Evolutionary conservation across 2,797 vertebrate species (phyloP).

Genomic region (Chrysocyon brachyurus): DNA sequence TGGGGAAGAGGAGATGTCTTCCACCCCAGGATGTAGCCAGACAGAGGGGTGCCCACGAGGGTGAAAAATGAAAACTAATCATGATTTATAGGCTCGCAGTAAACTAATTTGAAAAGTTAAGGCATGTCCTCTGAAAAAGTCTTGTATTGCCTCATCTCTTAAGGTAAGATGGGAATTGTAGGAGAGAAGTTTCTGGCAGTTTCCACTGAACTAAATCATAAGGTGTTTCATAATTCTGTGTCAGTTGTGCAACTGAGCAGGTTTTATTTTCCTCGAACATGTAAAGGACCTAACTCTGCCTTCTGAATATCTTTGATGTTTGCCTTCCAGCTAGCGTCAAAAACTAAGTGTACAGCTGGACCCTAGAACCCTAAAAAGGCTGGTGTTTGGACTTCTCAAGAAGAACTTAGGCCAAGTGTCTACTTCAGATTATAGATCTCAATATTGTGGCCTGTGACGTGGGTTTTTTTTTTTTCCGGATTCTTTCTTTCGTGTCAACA

Average conservation of each 20-base stretch:
- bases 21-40: conserved; percentile 76
- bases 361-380: not conserved
- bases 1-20: conserved; percentile 80
- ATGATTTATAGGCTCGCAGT: conserved; percentile 74
- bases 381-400: conserved; percentile 27
- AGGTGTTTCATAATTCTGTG: conserved; percentile 81
- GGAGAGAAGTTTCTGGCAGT: conserved; percentile 63
- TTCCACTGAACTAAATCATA: conserved; percentile 65
- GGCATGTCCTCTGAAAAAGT: conserved; percentile 54
- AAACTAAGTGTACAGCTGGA: not conserved
- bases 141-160: conserved; percentile 65
- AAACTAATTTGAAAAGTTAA: conserved; percentile 74
- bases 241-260: not conserved
- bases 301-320: not conserved
- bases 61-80: conserved; percentile 69
- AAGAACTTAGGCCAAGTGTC: not conserved
- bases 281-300: not conserved
- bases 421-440: not conserved
- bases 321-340: not conserved
- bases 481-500: conserved; percentile 43
- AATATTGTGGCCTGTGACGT: not conserved
- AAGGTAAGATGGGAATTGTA: conserved; percentile 62
- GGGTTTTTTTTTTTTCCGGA: not conserved
- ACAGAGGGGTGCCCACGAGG: conserved; percentile 78
- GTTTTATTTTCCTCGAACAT: conserved; percentile 59